Conservation (phyloP, 2,888 invertebrate species). For the Entomobrya proxima region DNA sequence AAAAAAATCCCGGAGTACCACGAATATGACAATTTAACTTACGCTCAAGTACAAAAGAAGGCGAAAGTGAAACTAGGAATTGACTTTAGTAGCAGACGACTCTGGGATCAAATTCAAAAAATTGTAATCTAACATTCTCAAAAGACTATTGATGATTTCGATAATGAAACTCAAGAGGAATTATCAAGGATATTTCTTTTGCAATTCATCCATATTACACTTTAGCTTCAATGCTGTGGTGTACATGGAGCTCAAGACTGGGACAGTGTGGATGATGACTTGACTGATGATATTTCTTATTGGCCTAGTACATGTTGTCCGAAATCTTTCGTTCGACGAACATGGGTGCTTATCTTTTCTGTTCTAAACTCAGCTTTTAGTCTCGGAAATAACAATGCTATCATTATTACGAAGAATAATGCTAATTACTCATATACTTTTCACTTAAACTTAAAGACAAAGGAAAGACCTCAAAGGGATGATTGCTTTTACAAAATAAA, state of each 20-base stretch:
- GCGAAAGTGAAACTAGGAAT: too few species aligned
- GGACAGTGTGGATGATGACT: conserved; percentile 11
- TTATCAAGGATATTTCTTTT: too few species aligned
- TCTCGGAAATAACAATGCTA: too few species aligned
- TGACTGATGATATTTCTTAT: background rate
- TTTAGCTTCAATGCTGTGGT: conserved; percentile 29
- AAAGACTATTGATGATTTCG: too few species aligned
- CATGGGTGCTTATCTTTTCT: too few species aligned
- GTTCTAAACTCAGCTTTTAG: too few species aligned
- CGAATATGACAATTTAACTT: background rate
- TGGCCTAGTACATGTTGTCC: conserved; percentile 21
- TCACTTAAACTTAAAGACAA: background rate
- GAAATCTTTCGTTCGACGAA: background rate
- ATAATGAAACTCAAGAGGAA: too few species aligned
- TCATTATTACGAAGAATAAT: too few species aligned
- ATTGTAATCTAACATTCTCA: too few species aligned
- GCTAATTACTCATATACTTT: too few species aligned
- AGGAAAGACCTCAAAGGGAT: background rate
- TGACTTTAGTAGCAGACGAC: background rate
- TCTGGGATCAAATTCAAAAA: conserved; percentile 1
- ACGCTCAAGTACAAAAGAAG: background rate
- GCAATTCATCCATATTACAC: too few species aligned
- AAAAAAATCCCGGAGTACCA: background rate
- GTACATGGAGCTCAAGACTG: background rate
- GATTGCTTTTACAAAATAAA: conserved; percentile 35